phyloP scores from a whole-genome alignment of 2,113 vertebrate genomes.

The Sitta europaea region DNA sequence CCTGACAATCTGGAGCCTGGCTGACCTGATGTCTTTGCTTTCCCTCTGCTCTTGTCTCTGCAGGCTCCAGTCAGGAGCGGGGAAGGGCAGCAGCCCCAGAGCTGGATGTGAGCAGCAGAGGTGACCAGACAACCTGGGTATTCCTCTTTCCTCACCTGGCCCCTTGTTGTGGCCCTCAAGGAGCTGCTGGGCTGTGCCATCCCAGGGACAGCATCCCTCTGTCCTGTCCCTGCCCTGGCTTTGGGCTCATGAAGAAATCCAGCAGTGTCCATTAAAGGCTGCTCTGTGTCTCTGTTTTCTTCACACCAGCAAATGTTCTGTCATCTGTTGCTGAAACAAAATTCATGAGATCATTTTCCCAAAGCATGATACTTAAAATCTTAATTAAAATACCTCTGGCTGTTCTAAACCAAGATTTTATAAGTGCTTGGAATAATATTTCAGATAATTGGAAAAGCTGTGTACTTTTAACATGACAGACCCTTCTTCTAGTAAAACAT shows the following conservation, averaged over 20 bases:
- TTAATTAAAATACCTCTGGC: not conserved
- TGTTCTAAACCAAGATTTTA: not conserved
- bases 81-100: not conserved
- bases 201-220: accelerated
- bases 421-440: not conserved
- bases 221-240: not conserved
- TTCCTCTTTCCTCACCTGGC: accelerated
- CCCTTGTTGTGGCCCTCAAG: accelerated
- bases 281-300: not conserved
- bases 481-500: not conserved
- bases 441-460: not conserved
- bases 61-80: accelerated
- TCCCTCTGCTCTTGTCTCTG: not conserved
- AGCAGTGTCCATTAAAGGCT: not conserved
- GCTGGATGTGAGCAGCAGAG: not conserved
- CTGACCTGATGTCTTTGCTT: accelerated
- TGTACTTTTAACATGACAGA: not conserved
- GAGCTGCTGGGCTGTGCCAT: not conserved
- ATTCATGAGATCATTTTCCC: not conserved
- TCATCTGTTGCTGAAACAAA: not conserved
- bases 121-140: not conserved
- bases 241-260: not conserved
- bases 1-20: not conserved
- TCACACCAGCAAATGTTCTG: not conserved
- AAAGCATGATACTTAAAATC: not conserved